phyloP scores from a whole-genome alignment of 2,797 vertebrate genomes.

The Xenops minutus region DNA sequence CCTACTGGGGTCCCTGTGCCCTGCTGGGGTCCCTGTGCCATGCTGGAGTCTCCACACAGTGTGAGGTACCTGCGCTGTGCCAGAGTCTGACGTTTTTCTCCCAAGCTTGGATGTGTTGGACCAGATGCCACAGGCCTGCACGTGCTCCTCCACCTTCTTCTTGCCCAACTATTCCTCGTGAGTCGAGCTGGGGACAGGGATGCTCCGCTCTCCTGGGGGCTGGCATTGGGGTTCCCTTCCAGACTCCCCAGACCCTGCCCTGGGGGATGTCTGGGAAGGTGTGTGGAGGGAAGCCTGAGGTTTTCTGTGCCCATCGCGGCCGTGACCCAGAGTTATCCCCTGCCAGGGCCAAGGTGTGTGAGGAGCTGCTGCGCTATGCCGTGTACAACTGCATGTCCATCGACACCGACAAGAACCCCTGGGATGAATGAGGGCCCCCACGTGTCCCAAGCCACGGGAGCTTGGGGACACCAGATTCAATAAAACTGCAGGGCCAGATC shows the following conservation, averaged over 20 bases:
- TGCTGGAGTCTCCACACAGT: neutral
- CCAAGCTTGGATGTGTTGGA: conserved; percentile 83
- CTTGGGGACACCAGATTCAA: accelerated
- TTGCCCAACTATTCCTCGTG: conserved; percentile 93
- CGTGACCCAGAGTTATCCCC: neutral
- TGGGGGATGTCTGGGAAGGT: accelerated
- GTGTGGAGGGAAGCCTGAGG: neutral
- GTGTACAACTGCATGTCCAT: conserved; percentile 97
- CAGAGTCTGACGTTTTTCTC: neutral
- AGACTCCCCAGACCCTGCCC: neutral
- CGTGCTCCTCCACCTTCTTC: conserved; percentile 90
- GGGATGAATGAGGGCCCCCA: conserved; percentile 82
- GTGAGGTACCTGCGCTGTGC: neutral
- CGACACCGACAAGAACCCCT: conserved; percentile 90
- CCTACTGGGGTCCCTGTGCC: neutral
- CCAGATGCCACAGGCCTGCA: conserved; percentile 90
- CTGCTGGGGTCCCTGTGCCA: neutral
- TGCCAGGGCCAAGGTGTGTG: conserved; percentile 88
- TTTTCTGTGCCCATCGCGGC: accelerated
- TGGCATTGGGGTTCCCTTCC: neutral
- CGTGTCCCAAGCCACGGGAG: accelerated
- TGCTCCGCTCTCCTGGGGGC: neutral
- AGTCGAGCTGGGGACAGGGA: neutral
- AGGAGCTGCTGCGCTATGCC: conserved; percentile 93
- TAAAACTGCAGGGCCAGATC: neutral